Percentiles rank a stretch among this genome's conserved stretches.
Evolutionary conservation across 2,888 invertebrate species (phyloP).

Genomic region (Chelonus formosanus): DNA sequence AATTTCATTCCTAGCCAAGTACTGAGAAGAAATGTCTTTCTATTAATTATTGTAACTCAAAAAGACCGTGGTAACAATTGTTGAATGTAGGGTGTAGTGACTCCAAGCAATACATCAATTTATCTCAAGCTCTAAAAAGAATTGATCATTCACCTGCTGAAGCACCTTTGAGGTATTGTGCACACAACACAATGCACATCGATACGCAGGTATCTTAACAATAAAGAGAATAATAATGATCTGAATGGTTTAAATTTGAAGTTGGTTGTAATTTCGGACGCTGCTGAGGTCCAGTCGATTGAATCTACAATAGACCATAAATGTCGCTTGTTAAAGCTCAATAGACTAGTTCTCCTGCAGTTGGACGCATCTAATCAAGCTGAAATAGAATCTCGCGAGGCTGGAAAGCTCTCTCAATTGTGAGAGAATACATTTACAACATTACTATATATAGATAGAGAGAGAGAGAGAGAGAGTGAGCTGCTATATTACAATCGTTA

Average conservation of each 20-base stretch:
- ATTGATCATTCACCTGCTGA: too few relatives aligned
- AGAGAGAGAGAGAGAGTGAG: neutral
- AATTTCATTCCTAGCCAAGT: too few relatives aligned
- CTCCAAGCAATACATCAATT: too few relatives aligned
- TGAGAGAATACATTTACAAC: neutral
- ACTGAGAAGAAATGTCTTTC: too few relatives aligned
- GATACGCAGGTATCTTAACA: neutral
- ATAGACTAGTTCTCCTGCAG: neutral
- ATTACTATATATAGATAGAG: neutral
- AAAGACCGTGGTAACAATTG: too few relatives aligned
- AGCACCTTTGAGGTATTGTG: too few relatives aligned
- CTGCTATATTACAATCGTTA: neutral
- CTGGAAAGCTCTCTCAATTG: neutral
- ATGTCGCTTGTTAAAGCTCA: slow-evolving; percentile 15
- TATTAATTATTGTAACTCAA: too few relatives aligned
- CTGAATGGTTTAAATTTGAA: neutral
- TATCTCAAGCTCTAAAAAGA: too few relatives aligned
- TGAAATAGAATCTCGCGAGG: slow-evolving; percentile 16
- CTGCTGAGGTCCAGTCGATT: slow-evolving; percentile 8
- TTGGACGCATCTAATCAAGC: slow-evolving; percentile 24
- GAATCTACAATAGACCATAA: slow-evolving; percentile 22
- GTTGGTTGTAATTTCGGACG: slow-evolving; percentile 6
- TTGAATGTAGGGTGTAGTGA: too few relatives aligned
- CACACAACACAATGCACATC: too few relatives aligned
- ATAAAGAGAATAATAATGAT: slow-evolving; percentile 7